Evolutionary conservation across 2,888 invertebrate species (phyloP), one percentile per base, ranked within the genome.

Genomic region (Netelia melanura): DNA sequence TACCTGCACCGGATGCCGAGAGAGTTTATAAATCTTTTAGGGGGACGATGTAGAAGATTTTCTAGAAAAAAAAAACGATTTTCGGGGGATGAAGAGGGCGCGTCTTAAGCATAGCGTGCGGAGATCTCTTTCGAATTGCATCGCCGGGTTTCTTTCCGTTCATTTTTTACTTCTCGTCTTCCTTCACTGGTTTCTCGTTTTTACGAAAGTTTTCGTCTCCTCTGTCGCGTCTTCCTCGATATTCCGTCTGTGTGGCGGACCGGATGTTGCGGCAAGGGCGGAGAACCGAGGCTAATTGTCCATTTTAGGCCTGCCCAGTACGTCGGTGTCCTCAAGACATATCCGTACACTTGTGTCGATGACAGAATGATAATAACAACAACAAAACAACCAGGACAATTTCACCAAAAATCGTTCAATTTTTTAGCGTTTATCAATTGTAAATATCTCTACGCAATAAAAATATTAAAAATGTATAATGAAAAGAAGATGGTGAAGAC

Each of bases 261-360:
- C 84, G 84, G 84, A 84, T 77, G 76, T 68, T 72, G 75, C 64
- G 64, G 70, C 54, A 48, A n/a, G 61, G 68, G 76, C 70, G 76
- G 70, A 65, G 71, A 72, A 64, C 72, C 81, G 77, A 74, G 52
- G 76, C 81, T 84, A 81, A 84, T 84, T 84, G 76, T 77, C 81
- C 81, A 17, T 2, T 38, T 21, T 52, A 10, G 25, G 68, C 77
- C 72, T 77, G 72, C 62, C 68, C 79, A 58, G 54, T 25, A 70
- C 54, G 58, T 58, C 76, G 54, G 48, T 83, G 62, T 14, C 64
- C 25, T 68, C 30, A 10, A 61, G 6, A 21, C 61, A 21, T 61
- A 54, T 3, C 56, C 62, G 38, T 48, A 71, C 62, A 52, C 17
- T 70, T 30, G n/a, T 48, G 54, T 21, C 21, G 9, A 70, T 62